phyloP scores from a whole-genome alignment of 2,797 vertebrate genomes.

The Anabacerthia variegaticeps region DNA sequence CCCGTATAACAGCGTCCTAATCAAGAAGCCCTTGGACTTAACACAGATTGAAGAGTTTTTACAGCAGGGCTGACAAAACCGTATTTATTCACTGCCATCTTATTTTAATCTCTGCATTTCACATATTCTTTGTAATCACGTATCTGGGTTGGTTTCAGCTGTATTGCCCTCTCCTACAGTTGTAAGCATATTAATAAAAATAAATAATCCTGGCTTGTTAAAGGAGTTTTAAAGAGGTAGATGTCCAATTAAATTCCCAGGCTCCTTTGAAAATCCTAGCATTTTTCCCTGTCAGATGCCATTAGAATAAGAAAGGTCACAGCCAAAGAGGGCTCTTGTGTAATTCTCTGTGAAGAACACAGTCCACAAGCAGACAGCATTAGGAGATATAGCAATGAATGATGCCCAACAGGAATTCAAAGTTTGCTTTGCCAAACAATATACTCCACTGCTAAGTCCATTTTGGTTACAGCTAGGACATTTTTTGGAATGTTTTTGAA shows the following conservation, averaged over 20 bases:
- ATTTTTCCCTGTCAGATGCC: constrained; percentile 58
- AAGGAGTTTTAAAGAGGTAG: constrained; percentile 29
- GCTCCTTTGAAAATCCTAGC: constrained; percentile 16
- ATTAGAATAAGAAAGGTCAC: constrained; percentile 55
- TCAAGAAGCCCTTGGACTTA: neutral
- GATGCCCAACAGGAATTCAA: neutral
- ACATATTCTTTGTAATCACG: neutral
- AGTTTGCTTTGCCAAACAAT: neutral
- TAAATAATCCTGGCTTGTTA: constrained; percentile 19
- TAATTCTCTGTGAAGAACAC: neutral
- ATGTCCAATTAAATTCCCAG: constrained; percentile 42
- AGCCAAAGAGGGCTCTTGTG: neutral
- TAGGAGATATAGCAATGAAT: accelerated
- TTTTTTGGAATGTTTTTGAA: accelerated
- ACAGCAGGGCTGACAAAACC: neutral
- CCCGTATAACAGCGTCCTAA: neutral
- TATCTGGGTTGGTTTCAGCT: accelerated
- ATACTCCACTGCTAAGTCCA: too few relatives aligned
- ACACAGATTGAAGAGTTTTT: neutral
- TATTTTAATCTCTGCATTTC: neutral
- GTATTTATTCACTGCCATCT: neutral
- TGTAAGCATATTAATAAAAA: constrained; percentile 18
- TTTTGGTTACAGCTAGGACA: neutral
- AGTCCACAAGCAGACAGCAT: neutral
- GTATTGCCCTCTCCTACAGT: neutral